A percentile compares a stretch with the other conserved stretches of the same genome.
phyloP scores from a whole-genome alignment of 1,140 invertebrate species.

The Brachystomella parvula region DNA sequence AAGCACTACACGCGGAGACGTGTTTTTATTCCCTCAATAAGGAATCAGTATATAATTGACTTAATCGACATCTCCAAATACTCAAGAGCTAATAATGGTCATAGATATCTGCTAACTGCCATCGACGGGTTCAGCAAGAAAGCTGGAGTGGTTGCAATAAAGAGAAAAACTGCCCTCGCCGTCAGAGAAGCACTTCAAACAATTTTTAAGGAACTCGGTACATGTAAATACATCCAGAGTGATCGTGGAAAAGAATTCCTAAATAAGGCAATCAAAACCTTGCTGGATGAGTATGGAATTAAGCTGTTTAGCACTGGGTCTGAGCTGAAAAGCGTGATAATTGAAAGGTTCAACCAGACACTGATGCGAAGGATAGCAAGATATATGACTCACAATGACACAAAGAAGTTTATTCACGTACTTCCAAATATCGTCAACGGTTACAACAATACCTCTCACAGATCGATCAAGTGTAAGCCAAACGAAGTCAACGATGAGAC shows the following conservation, averaged over 20 bases:
- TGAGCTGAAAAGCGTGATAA: conserved; percentile 3
- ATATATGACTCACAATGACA: conserved; percentile 17
- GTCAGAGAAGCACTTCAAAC: conserved; percentile 5
- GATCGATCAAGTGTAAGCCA: conserved; percentile 11
- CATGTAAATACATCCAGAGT: background rate
- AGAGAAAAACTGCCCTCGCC: conserved; percentile 8
- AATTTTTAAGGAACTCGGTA: conserved; percentile 11
- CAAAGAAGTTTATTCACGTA: conserved; percentile 6
- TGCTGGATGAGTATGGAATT: conserved; percentile 12
- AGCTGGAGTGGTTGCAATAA: background rate
- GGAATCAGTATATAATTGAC: conserved; percentile 1
- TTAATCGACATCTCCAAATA: conserved; percentile 9
- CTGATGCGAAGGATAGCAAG: conserved; percentile 9
- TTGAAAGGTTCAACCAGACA: conserved; percentile 11
- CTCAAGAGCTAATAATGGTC: background rate
- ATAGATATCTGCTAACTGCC: background rate
- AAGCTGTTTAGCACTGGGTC: conserved; percentile 7
- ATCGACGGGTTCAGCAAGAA: conserved; percentile 9
- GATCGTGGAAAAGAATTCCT: conserved; percentile 19
- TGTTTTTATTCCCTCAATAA: background rate
- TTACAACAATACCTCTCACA: conserved; percentile 23
- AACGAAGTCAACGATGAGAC: conserved; percentile 18
- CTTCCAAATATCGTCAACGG: conserved; percentile 8
- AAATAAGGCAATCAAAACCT: background rate
- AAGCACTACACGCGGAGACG: background rate